These are phyloP conservation scores for Origma solitaria DNA, from an alignment of 2,113 vertebrate genomes.

Conservation along the genomic window DNA sequence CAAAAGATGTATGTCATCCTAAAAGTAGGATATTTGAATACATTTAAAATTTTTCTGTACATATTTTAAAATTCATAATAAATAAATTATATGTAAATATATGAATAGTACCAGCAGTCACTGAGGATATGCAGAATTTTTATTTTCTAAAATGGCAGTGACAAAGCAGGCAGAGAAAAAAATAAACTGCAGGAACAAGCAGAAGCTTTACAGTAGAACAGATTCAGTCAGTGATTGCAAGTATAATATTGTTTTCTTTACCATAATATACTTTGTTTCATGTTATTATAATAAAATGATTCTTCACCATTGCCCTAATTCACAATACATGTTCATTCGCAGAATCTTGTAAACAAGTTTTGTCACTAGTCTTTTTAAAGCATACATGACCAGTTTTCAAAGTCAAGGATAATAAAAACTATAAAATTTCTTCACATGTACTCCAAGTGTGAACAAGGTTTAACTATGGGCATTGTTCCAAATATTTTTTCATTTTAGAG, in stretches of 20 bases:
- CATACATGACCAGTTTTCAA: not conserved
- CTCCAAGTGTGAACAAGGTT: not conserved
- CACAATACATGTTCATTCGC: not conserved
- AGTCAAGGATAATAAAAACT: conserved; percentile 1
- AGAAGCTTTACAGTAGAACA: not conserved
- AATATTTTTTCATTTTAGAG: not conserved
- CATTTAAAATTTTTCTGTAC: not conserved
- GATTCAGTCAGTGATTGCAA: not conserved
- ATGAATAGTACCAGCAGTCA: not conserved
- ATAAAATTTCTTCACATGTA: not conserved
- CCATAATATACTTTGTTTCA: not conserved
- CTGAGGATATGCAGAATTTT: not conserved
- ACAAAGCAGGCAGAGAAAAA: not conserved
- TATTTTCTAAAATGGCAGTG: not conserved
- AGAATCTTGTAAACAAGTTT: not conserved
- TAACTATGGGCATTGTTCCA: not conserved
- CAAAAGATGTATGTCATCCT: not conserved
- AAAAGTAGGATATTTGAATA: not conserved
- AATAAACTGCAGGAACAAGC: not conserved
- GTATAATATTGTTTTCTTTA: not conserved
- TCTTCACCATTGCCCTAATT: not conserved
- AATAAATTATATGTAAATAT: not conserved
- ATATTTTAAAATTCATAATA: not conserved
- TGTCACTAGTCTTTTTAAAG: not conserved
- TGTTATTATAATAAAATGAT: not conserved